A percentile compares a stretch with the other conserved stretches of the same genome.
Evolutionary conservation across 2,797 vertebrate species (phyloP).

Genomic region (Rhynchonycteris naso): DNA sequence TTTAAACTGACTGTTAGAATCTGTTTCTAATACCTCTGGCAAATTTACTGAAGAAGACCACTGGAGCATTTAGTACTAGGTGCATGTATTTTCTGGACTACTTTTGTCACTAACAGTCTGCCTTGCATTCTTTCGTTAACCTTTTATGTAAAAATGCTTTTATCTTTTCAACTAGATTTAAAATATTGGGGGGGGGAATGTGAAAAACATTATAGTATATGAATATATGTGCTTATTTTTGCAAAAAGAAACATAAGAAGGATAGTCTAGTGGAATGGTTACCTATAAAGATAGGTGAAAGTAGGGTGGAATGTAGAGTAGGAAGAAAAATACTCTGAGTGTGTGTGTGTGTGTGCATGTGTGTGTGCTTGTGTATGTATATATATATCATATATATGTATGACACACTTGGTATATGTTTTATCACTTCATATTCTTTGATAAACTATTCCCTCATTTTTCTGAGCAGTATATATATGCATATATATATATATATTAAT

Average conservation of each 20-base stretch:
- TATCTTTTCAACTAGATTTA: neutral
- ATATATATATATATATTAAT: too few relatives aligned
- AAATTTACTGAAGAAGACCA: neutral
- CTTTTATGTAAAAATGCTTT: neutral
- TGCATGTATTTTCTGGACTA: neutral
- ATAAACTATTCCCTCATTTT: too few relatives aligned
- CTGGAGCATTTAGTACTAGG: neutral
- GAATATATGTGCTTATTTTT: conserved; percentile 1
- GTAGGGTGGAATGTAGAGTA: neutral
- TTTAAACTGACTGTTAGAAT: neutral
- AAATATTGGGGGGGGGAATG: neutral
- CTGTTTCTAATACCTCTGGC: neutral
- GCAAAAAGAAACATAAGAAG: neutral
- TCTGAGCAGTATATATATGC: too few relatives aligned
- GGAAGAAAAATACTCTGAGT: neutral
- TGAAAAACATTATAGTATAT: neutral
- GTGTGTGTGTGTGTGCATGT: too few relatives aligned
- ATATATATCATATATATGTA: too few relatives aligned
- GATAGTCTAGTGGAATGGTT: neutral
- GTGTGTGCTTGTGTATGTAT: too few relatives aligned
- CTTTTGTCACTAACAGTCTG: neutral
- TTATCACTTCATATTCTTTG: too few relatives aligned
- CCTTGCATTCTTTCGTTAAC: neutral
- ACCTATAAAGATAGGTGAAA: neutral
- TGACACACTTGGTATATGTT: too few relatives aligned